phyloP scores from a whole-genome alignment of 2,888 invertebrate species.

The Euproctis similis region DNA sequence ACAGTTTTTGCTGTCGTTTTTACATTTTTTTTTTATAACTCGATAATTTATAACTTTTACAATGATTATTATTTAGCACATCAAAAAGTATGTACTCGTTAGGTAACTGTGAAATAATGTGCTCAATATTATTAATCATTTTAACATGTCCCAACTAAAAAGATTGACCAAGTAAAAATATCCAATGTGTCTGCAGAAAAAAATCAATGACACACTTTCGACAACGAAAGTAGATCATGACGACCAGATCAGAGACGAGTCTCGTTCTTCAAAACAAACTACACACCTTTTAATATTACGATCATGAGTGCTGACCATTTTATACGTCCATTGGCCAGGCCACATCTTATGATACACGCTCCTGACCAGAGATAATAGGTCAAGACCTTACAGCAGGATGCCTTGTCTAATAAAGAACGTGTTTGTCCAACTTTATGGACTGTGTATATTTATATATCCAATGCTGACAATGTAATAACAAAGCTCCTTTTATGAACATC shows the following conservation, averaged over 20 bases:
- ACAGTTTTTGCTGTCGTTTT: no score
- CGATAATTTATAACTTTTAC: no score
- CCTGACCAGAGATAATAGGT: constrained; percentile 60
- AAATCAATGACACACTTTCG: constrained; percentile 13
- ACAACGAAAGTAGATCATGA: no score
- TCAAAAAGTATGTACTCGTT: no score
- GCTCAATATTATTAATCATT: no score
- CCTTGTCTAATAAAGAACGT: constrained; percentile 47
- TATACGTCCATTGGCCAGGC: constrained; percentile 42
- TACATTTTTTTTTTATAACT: no score
- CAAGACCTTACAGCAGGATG: constrained; percentile 52
- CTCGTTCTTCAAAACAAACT: constrained; percentile 5
- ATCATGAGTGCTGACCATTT: constrained; percentile 40
- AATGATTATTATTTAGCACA: no score
- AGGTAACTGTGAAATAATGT: no score
- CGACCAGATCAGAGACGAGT: constrained; percentile 8
- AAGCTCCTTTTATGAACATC: constrained; percentile 11
- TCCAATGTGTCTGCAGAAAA: constrained; percentile 3
- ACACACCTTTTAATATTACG: constrained; percentile 17
- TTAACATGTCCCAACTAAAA: no score
- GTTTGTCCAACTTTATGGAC: constrained; percentile 35
- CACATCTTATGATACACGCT: constrained; percentile 36
- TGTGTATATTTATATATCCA: constrained; percentile 4
- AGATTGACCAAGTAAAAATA: no score
- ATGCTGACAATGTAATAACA: constrained; percentile 23